A percentile compares a stretch with the other conserved stretches of the same genome.
These are phyloP conservation scores for Spinus olivaceus DNA, from an alignment of 2,797 vertebrate genomes.

Conservation along the genomic window DNA sequence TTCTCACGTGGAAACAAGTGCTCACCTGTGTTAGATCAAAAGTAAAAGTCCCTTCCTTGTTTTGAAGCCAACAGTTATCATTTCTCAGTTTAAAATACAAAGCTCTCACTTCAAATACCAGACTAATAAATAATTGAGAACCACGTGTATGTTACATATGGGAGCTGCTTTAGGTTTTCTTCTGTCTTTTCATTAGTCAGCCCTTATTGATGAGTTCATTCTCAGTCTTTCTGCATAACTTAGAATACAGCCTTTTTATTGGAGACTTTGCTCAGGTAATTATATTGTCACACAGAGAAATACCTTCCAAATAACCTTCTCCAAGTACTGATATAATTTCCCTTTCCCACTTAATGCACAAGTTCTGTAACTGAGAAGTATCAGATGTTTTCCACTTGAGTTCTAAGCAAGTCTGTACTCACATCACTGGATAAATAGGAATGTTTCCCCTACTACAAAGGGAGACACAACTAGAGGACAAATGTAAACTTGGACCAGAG, in stretches of 20 bases:
- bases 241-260: background rate
- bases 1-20: background rate
- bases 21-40: background rate
- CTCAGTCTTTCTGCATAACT: background rate
- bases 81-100: background rate
- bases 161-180: background rate
- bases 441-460: background rate
- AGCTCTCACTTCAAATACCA: background rate
- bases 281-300: background rate
- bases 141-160: fast-evolving
- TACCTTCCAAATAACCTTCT: background rate
- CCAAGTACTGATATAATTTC: background rate
- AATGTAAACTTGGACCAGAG: background rate
- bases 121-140: background rate
- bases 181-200: background rate
- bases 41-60: background rate
- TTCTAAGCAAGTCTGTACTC: background rate
- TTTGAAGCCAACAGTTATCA: background rate
- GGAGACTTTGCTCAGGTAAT: background rate
- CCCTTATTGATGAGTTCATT: background rate
- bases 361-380: background rate
- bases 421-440: background rate
- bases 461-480: background rate
- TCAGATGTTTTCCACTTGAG: background rate
- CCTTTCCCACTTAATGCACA: background rate